Evolutionary conservation across 2,113 vertebrate genomes (phyloP).

Genomic region (Tupaia tana): DNA sequence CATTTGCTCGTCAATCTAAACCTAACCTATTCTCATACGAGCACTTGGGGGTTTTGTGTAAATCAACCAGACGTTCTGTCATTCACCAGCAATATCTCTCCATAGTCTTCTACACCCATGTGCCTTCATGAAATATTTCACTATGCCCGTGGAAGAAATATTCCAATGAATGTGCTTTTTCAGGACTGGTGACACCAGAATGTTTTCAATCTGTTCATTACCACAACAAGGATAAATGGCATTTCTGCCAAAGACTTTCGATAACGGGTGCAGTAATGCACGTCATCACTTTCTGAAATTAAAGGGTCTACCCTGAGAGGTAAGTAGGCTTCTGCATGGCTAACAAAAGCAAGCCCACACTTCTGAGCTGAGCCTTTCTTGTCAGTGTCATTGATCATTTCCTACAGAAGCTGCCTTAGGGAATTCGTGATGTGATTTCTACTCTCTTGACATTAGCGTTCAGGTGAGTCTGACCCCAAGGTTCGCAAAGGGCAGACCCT

Average conservation of each 20-base stretch:
- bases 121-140: conserved; percentile 74
- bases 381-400: conserved; percentile 59
- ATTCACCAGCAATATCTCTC: conserved; percentile 85
- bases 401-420: neutral
- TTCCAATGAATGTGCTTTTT: conserved; percentile 84
- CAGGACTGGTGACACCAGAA: conserved; percentile 85
- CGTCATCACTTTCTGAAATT: conserved; percentile 83
- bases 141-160: conserved; percentile 80
- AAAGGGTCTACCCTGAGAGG: conserved; percentile 84
- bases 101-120: conserved; percentile 75
- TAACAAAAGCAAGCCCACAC: conserved; percentile 69
- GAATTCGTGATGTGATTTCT: conserved; percentile 38
- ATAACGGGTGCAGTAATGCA: conserved; percentile 78
- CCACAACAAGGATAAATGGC: conserved; percentile 83
- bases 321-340: conserved; percentile 81
- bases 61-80: conserved; percentile 90
- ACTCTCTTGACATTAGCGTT: neutral
- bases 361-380: conserved; percentile 62
- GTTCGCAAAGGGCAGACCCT: conserved; percentile 36
- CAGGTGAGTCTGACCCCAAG: conserved; percentile 34
- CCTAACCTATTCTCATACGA: conserved; percentile 88
- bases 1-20: conserved; percentile 92
- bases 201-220: conserved; percentile 84
- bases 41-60: conserved; percentile 88
- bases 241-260: conserved; percentile 80